A percentile compares a stretch with the other conserved stretches of the same genome.
phyloP scores from a whole-genome alignment of 2,797 vertebrate genomes.

The Antrozous pallidus region DNA sequence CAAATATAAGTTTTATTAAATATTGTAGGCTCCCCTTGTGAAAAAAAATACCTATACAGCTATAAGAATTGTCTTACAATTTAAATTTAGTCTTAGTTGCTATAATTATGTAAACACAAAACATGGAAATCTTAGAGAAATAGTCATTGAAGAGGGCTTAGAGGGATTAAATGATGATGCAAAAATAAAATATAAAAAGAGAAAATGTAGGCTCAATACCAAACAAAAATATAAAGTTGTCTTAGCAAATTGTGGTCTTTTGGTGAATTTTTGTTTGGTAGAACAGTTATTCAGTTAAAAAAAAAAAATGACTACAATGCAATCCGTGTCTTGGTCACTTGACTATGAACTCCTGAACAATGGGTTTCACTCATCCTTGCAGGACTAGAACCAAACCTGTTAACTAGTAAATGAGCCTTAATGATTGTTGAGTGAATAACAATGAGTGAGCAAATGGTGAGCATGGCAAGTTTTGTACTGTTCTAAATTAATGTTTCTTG shows the following conservation, averaged over 20 bases:
- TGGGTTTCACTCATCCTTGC: background rate
- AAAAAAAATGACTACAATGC: background rate
- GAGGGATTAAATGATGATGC: background rate
- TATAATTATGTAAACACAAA: background rate
- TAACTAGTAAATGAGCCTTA: background rate
- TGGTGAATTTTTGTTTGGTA: background rate
- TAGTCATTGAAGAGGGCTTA: background rate
- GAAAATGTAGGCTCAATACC: background rate
- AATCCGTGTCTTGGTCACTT: background rate
- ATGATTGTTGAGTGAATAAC: background rate
- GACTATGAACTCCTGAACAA: background rate
- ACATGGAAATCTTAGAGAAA: background rate
- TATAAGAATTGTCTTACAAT: background rate
- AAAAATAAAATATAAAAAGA: background rate
- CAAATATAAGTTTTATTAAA: background rate
- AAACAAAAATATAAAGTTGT: background rate
- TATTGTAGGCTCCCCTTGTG: background rate
- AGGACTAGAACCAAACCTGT: background rate
- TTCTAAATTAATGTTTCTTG: slow-evolving; percentile 4
- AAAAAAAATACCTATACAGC: background rate
- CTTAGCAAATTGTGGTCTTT: background rate
- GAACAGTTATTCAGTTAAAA: background rate
- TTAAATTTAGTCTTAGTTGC: background rate
- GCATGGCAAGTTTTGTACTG: background rate
- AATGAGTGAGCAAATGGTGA: background rate